These are phyloP conservation scores for Thereva unica DNA, from an alignment of 2,888 invertebrate species.

Conservation along the genomic window DNA sequence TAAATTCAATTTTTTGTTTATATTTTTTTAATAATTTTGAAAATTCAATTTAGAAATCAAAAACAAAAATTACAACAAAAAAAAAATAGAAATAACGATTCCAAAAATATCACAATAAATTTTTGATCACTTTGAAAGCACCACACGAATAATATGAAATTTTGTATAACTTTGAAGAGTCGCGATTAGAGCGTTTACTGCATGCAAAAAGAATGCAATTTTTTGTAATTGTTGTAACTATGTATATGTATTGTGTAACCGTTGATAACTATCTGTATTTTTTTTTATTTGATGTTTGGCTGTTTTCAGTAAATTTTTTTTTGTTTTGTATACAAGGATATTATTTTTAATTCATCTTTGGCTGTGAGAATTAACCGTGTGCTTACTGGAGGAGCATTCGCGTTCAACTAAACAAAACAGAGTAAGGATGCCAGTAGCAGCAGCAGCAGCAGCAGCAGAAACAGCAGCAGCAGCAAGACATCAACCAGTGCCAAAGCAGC, in stretches of 20 bases:
- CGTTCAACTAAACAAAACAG: conserved; percentile 53
- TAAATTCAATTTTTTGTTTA: conserved; percentile 20
- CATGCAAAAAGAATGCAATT: too few species aligned
- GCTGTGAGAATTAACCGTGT: conserved; percentile 46
- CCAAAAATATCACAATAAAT: conserved; percentile 33
- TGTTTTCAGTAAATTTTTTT: conserved; percentile 18
- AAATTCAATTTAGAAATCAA: neutral
- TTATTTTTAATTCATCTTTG: conserved; percentile 9
- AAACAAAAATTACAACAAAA: too few species aligned
- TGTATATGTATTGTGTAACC: neutral
- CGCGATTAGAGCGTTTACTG: too few species aligned
- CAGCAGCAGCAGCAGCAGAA: conserved; percentile 30
- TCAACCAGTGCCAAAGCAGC: conserved; percentile 8
- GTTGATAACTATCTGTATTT: too few species aligned
- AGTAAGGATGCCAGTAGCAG: conserved; percentile 24
- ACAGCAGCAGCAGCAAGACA: conserved; percentile 16
- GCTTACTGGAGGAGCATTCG: conserved; percentile 57
- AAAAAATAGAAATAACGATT: neutral
- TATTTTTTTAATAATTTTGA: too few species aligned
- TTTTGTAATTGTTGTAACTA: conserved; percentile 9
- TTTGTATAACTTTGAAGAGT: neutral
- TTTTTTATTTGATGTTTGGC: neutral
- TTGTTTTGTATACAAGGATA: conserved; percentile 17
- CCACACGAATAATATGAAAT: conserved; percentile 19
- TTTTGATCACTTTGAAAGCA: conserved; percentile 29